Conservation (phyloP, 2,797 vertebrate genomes). For the Tiaroga cobitis region DNA sequence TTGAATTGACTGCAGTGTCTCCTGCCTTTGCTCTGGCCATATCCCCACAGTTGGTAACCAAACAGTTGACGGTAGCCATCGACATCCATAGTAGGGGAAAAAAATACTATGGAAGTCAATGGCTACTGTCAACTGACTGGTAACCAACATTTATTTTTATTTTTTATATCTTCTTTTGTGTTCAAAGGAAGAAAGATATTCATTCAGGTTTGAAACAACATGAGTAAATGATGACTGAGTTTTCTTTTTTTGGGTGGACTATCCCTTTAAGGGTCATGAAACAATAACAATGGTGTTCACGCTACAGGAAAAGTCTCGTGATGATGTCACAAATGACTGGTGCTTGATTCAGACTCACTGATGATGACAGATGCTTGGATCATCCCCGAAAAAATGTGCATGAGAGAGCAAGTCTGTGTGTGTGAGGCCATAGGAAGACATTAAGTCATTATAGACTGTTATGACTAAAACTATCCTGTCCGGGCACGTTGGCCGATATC, state of each 20-base stretch:
- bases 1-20: no score
- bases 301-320: constrained; percentile 33
- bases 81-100: no score
- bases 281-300: constrained; percentile 36
- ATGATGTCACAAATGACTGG: constrained; percentile 39
- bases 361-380: constrained; percentile 53
- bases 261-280: neutral
- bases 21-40: no score
- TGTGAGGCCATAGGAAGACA: constrained; percentile 33
- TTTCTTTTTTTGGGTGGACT: neutral
- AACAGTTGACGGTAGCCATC: no score
- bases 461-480: constrained; percentile 43
- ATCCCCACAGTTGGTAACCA: no score
- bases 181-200: no score
- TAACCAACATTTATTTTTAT: no score
- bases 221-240: neutral
- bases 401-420: constrained; percentile 30
- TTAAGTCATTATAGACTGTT: constrained; percentile 19
- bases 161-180: no score
- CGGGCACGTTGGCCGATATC: neutral
- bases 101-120: no score
- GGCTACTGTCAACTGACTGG: no score
- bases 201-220: no score
- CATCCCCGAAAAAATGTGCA: constrained; percentile 48
- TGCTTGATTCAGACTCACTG: constrained; percentile 31